These are phyloP conservation scores for Mactra quadrangularis DNA, from an alignment of 1,140 invertebrate species.

Conservation along the genomic window DNA sequence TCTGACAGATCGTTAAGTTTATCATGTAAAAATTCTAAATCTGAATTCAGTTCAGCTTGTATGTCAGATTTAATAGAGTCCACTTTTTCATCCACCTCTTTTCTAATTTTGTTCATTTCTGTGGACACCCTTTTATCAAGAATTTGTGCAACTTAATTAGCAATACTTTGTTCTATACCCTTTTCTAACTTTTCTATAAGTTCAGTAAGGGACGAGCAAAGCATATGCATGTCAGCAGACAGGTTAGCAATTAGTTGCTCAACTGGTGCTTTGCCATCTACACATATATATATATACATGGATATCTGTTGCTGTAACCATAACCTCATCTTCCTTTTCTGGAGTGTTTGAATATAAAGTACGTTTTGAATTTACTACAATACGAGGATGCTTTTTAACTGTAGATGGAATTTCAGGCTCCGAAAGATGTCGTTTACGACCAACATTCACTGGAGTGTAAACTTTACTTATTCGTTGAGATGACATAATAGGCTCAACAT, in stretches of 20 bases:
- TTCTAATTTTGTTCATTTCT: too few relatives aligned
- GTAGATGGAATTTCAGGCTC: too few relatives aligned
- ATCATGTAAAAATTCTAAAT: too few relatives aligned
- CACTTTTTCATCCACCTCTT: too few relatives aligned
- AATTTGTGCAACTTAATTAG: too few relatives aligned
- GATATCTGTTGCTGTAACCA: constrained; percentile 8
- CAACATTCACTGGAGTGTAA: neutral
- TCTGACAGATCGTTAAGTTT: too few relatives aligned
- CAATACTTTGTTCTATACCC: constrained; percentile 25
- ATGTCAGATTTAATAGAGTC: too few relatives aligned
- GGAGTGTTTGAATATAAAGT: neutral
- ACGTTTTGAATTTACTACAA: neutral
- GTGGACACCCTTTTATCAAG: too few relatives aligned
- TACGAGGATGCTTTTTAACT: constrained; percentile 13
- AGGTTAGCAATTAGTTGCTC: constrained; percentile 10
- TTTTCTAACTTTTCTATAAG: constrained; percentile 15
- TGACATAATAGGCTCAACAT: too few relatives aligned
- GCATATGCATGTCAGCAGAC: constrained; percentile 34
- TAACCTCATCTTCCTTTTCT: neutral
- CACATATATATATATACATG: too few relatives aligned
- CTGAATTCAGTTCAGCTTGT: too few relatives aligned
- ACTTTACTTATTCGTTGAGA: too few relatives aligned
- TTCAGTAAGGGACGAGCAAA: constrained; percentile 23
- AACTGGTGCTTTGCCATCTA: constrained; percentile 17
- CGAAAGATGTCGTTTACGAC: constrained; percentile 13